These are phyloP conservation scores for Procapra przewalskii DNA, from an alignment of 2,113 vertebrate genomes.

Conservation along the genomic window DNA sequence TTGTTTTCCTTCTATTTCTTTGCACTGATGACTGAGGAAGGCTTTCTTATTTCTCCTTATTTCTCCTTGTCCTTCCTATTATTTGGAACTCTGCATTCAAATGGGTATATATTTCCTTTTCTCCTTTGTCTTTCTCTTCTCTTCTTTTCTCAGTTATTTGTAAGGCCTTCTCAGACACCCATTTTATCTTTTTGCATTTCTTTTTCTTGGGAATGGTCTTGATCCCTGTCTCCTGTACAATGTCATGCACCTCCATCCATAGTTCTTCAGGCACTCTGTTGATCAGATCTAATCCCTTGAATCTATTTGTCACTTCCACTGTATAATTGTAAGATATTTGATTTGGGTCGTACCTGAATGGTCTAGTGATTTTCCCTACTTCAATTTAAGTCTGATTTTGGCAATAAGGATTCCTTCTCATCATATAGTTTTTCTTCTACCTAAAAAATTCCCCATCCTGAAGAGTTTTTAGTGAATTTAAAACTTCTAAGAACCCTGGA, in stretches of 20 bases:
- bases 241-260: fast-evolving
- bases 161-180: background rate
- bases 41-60: background rate
- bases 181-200: background rate
- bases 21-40: background rate
- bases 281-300: background rate
- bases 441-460: background rate
- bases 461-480: background rate
- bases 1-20: background rate
- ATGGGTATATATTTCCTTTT: background rate
- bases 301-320: background rate
- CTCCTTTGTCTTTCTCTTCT: background rate
- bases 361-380: background rate
- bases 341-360: background rate
- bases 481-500: background rate
- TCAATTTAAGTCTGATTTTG: background rate
- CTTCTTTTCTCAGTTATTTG: background rate
- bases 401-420: background rate
- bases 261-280: background rate
- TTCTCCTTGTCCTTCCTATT: background rate
- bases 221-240: background rate
- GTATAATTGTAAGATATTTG: background rate
- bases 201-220: background rate
- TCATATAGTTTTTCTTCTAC: background rate
- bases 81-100: background rate